Base-by-base conservation (phyloP, 2,888 invertebrate genomes). In the Psylliodes chrysocephalus region DNA sequence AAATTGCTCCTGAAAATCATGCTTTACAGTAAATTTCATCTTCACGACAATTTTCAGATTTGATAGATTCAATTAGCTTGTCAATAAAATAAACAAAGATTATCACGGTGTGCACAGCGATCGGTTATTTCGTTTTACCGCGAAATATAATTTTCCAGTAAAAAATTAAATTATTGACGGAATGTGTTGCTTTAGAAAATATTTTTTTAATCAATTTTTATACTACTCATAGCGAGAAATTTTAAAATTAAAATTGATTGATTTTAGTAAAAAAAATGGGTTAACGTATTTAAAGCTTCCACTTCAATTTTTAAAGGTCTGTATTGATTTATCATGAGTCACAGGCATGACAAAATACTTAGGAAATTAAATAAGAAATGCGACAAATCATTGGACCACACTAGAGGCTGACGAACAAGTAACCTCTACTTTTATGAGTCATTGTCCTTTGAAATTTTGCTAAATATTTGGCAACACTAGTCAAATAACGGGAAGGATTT, bases 11-110 rank as follows among this genome's bases (percentile, higher is more conserved):
- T 6, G 6, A 5, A n/a, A 10, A 33, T 35, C 60, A 28, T n/a
- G 53, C 38, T 54, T 54, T n/a, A n/a, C 28, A 17, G 15, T 47
- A 63, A 67, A 64, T 71, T 68, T 52, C 70, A 67, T 66, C 56
- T 66, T 60, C 71, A 66, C 66, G 69, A 68, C 56, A 42, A 59
- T 51, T 30, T 60, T 60, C 52, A 54, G 40, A 63, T 55, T 52
- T 35, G 47, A 59, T 66, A 42, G 63, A 59, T 68, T 64, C 67
- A 63, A 67, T 69, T 67, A 67, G 40, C 35, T 54, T 63, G 63
- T 63, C 63, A 57, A 60, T 63, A 59, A 56, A 63, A 63, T 64
- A 56, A 64, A 56, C 52, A 64, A 60, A 60, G 25, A 59, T 63
- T 38, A 40, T 54, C 53, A 59, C 59, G 57, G 47, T 55, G 17